Evolutionary conservation across 2,888 invertebrate species (phyloP), one percentile per base, ranked within the genome.

Genomic region (Drosophila mimica): DNA sequence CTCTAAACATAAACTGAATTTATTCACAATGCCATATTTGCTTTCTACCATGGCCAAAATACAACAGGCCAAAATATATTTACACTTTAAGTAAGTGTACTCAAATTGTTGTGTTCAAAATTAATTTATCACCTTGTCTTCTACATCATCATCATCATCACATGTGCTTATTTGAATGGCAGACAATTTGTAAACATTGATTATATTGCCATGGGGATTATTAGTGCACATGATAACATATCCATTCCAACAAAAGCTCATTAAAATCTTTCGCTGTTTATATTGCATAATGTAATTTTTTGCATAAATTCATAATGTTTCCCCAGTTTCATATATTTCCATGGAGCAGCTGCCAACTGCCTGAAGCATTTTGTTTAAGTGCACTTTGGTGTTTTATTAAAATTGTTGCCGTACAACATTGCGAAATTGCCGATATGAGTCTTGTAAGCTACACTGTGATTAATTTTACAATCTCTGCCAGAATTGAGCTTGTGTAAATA

Each of bases 341-440:
- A 61, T 38, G n/a, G 17, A 64, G 57, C 63, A 79, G 64, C 60
- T 70, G 72, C 40, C 60, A 73, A 63, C 69, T 59, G 81, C 77
- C 70, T 80, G 51, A 56, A 62, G 79, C 66, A 76, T 70, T 76
- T 74, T 57, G 58, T 70, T 63, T 54, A 80, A 79, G 79, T 81
- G 78, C 81, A 74, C 81, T 79, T 79, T 70, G 74, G 81, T 74
- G 79, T 76, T 80, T 61, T 76, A 80, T 76, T 66, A 74, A 80
- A 76, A 80, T 75, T 67, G 48, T 53, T 74, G 31, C 38, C 53
- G 36, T 28, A 56, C 51, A 54, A 48, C 48, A 57, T 61, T 25
- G 59, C 68, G 28, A 62, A 68, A 72, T 54, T 64, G 49, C 68
- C 53, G 61, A 69, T 49, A 61, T 78, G 53, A 34, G 20, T 59